A percentile compares a stretch with the other conserved stretches of the same genome.
These are phyloP conservation scores for Butastur rufipennis DNA, from an alignment of 2,113 vertebrate genomes.

Conservation along the genomic window DNA sequence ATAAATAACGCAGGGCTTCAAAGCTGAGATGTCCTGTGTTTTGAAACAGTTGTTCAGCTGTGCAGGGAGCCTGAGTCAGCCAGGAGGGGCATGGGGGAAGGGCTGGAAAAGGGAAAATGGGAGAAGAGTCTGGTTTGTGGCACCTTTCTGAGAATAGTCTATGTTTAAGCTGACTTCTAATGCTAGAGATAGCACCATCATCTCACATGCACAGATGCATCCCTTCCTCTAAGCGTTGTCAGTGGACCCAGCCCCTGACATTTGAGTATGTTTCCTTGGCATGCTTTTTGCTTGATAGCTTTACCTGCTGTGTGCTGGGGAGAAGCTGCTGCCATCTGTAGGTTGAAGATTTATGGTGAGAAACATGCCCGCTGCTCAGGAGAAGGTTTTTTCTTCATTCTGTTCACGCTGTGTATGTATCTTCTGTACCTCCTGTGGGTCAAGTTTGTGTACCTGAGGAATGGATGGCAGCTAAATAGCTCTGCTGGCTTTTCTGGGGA, in stretches of 20 bases:
- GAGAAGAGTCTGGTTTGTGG: not conserved
- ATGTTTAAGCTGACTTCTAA: not conserved
- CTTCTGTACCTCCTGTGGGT: not conserved
- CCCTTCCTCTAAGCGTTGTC: not conserved
- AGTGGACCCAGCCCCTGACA: conserved; percentile 1
- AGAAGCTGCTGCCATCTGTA: not conserved
- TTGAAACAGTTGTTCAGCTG: not conserved
- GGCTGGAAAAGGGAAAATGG: not conserved
- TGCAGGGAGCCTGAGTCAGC: not conserved
- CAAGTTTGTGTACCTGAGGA: not conserved
- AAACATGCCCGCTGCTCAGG: conserved; percentile 63
- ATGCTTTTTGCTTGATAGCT: not conserved
- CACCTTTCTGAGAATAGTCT: not conserved
- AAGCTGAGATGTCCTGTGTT: not conserved
- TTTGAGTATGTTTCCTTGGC: not conserved
- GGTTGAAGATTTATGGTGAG: conserved; percentile 65
- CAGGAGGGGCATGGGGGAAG: rapidly evolving
- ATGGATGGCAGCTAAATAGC: not conserved
- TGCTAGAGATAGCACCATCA: not conserved
- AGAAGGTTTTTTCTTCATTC: not conserved
- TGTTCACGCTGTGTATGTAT: not conserved
- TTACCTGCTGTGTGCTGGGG: not conserved
- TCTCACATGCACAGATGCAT: not conserved
- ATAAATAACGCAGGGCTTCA: conserved; percentile 12
- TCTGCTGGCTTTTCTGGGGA: not conserved